These are phyloP conservation scores for Ptiloglossa arizonensis DNA, from an alignment of 1,140 invertebrate genomes.

Conservation along the genomic window DNA sequence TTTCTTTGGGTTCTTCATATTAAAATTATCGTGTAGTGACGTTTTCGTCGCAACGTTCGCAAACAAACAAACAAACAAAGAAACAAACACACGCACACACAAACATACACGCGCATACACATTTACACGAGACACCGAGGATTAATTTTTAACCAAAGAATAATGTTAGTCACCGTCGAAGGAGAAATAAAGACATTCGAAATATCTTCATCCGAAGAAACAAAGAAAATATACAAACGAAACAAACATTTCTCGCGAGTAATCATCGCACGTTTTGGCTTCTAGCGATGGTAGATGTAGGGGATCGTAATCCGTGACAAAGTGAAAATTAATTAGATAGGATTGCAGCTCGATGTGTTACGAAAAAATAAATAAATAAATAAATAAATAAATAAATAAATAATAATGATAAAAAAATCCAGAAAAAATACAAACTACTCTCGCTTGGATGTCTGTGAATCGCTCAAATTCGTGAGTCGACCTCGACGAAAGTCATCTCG, in stretches of 20 bases:
- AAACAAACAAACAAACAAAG: not conserved
- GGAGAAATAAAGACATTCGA: slow-evolving; percentile 27
- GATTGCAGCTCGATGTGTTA: slow-evolving; percentile 44
- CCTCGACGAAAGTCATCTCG: not conserved
- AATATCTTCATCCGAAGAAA: slow-evolving; percentile 27
- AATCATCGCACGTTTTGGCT: slow-evolving; percentile 37
- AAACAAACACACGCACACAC: not conserved
- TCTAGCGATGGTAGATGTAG: slow-evolving; percentile 42
- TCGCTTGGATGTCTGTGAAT: slow-evolving; percentile 54
- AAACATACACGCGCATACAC: not conserved
- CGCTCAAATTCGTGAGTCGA: slow-evolving; percentile 49
- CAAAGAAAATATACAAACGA: not conserved
- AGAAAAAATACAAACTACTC: slow-evolving; percentile 22
- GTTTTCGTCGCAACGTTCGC: slow-evolving; percentile 51
- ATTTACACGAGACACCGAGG: slow-evolving; percentile 50
- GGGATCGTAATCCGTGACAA: slow-evolving; percentile 10
- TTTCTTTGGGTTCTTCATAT: slow-evolving; percentile 71
- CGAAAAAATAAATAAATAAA: not conserved
- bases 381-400: not conserved
- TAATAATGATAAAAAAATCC: not conserved
- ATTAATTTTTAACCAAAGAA: slow-evolving; percentile 80
- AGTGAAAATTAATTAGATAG: slow-evolving; percentile 34
- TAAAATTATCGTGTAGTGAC: slow-evolving; percentile 69
- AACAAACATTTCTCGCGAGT: slow-evolving; percentile 7
- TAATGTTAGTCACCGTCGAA: slow-evolving; percentile 72